phyloP scores from a whole-genome alignment of 2,113 vertebrate genomes.

The Dipodomys merriami region DNA sequence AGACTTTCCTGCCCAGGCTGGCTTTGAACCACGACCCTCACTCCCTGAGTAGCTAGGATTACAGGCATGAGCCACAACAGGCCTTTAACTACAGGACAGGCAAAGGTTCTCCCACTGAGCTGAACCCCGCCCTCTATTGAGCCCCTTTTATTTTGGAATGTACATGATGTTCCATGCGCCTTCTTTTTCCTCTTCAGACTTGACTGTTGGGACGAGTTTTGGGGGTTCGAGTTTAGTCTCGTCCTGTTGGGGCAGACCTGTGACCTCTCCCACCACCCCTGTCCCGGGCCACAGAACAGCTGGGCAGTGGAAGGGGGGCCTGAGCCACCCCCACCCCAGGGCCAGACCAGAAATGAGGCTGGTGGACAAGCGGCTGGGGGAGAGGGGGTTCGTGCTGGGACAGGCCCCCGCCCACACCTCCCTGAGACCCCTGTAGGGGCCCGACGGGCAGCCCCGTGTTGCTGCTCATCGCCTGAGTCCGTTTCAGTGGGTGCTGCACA shows the following conservation, averaged over 20 bases:
- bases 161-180: not conserved
- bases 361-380: not conserved
- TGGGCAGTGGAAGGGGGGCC: too few species aligned
- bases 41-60: too few species aligned
- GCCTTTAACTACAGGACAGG: too few species aligned
- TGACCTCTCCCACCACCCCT: not conserved
- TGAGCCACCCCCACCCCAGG: not conserved
- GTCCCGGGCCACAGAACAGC: not conserved
- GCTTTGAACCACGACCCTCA: too few species aligned
- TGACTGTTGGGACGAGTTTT: not conserved
- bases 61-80: too few species aligned
- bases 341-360: not conserved
- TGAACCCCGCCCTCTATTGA: too few species aligned
- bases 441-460: not conserved
- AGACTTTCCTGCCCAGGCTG: too few species aligned
- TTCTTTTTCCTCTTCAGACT: not conserved
- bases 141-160: not conserved
- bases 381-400: too few species aligned
- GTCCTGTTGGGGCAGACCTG: not conserved
- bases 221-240: not conserved
- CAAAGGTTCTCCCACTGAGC: too few species aligned
- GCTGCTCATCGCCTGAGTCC: not conserved
- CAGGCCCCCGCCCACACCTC: not conserved
- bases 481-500: not conserved
- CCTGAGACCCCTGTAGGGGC: not conserved